Base-by-base conservation (phyloP, 2,113 vertebrate species). In the Bufo gargarizans region DNA sequence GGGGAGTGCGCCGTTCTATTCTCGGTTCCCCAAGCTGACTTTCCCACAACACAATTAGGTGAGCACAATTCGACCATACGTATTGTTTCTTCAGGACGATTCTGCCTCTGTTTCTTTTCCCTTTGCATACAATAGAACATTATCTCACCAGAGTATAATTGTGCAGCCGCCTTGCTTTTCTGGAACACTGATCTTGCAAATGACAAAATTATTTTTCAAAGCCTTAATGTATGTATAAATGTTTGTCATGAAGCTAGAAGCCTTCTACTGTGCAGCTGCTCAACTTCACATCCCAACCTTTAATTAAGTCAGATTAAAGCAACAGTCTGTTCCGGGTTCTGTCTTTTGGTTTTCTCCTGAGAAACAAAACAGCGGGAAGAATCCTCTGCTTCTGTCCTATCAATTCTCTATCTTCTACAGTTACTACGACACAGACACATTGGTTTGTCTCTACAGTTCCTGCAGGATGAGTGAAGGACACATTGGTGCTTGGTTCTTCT, bases 301-400 rank as follows among this genome's bases (percentile, higher is more conserved):
- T 84, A 83, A 88, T 88, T 83, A 88, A 77, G 87, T 84, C 80
- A 77, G 81, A 88, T 84, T 88, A 88, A 67, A 88, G 87, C 11
- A 77, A 67, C 87, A 77, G 80, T 84, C 71, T 88, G 80, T 84
- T 84, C 72, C 45, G 45, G 47, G 80, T 49, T 78, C 74, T 67
- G 69, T 63, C 86, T 82, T 82, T 63, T 20, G 14, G 55, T 88
- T 88, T 45, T 77, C 87, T 84, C 58, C 53, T 77, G 81, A 74
- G 87, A 88, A 77, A 47, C 69, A 78, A 14, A 77, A 53, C 80
- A 77, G 87, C 56, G 22, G 56, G 71, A 56, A 82, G 43, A 61
- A 84, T 65, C 67, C 79, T 55, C 16, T 55, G 47, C n/a, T 67
- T 53, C 55, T 47, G 71, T 76, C 56, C 71, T 67, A 49, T 49